Base-by-base conservation (phyloP, 2,113 vertebrate species). In the Astur gentilis region DNA sequence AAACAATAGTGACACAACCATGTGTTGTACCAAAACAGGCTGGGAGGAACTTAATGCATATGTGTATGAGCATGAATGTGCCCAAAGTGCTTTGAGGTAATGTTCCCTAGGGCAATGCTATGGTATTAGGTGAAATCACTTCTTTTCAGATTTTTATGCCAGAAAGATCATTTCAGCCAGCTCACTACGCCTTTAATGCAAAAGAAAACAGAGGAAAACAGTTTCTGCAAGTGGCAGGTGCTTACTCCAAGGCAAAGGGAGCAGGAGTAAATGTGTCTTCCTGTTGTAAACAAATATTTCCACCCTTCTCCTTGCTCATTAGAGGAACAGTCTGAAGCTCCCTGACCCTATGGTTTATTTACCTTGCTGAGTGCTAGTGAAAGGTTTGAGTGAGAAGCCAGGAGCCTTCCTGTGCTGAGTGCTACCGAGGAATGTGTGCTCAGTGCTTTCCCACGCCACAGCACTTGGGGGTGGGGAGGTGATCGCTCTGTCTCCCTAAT, bases 321-420 rank as follows among this genome's bases (percentile, higher is more conserved):
- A 92, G 83, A 94, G 72, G 55, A 88, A 19, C 65, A 47, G 70
- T 29, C 66, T 87, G 90, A 90, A 93, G 89, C 64, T 94, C 71
- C 87, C 85, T 69, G 89, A 25, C 90, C 18, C 1, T n/a, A 20
- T 4, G 9, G 93, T 97, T 98, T 98, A 95, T 98, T 98, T 98
- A 96, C 96, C 81, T 96, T 96, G 78, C 88, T 87, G 96, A 96
- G 94, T 95, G 94, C 93, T 65, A 92, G 95, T 97, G 97, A 97
- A 96, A 96, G 95, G 91, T 84, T 89, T 79, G 95, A 81, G 60
- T 79, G 94, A 94, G 95, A 77, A 96, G 83, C 42, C 75, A 49
- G 80, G 90, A 95, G 87, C 83, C 89, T 96, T 98, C 95, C 96
- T 95, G 96, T 92, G 96, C 92, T 95, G 93, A 93, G 83, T 94